Evolutionary conservation across 1,140 invertebrate genomes (phyloP), one percentile per base, ranked within the genome.

Genomic region (Trichonephila inaurata): DNA sequence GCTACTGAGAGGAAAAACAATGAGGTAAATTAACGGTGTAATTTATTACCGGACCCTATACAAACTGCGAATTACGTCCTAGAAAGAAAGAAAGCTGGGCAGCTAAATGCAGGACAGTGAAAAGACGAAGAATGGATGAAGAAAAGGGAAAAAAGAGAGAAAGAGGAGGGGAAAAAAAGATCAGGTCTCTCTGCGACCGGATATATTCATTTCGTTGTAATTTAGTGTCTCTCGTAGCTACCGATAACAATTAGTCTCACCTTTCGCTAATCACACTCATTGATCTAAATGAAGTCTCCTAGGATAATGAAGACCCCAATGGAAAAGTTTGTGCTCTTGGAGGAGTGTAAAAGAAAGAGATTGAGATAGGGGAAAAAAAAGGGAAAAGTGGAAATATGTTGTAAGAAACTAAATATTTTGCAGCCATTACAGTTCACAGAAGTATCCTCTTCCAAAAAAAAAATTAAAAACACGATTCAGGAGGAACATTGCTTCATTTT

Each of bases 201-300:
- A 64, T 91, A 85, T 91, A 91, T 91, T 91, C 72, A 91, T 91
- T 91, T 85, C 81, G 44, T 62, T 91, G 90, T 91, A 91, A 91
- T 91, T 91, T 91, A 91, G 77, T 64, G 77, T 91, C 90, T 51
- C 33, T 82, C 89, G 60, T 33, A 81, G 89, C 72, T 58, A 91
- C 89, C 81, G 90, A 85, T 91, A 91, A 91, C 90, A 91, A 91
- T 91, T 91, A 91, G 90, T 91, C 81, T 83, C 90, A 91, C 90
- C 90, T 91, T 91, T 83, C 90, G 81, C 61, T 91, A 85, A 91
- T 91, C 90, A 85, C 90, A 24, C 51, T 40, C 90, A 91, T 91
- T 91, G 77, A 91, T 91, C 90, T 85, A 85, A 91, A 91, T 91
- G 90, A 91, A 91, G 81, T 85, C 90, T 81, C 28, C 14, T 21